Base-by-base conservation (phyloP, 2,113 vertebrate species). In the Boleophthalmus pectinirostris region DNA sequence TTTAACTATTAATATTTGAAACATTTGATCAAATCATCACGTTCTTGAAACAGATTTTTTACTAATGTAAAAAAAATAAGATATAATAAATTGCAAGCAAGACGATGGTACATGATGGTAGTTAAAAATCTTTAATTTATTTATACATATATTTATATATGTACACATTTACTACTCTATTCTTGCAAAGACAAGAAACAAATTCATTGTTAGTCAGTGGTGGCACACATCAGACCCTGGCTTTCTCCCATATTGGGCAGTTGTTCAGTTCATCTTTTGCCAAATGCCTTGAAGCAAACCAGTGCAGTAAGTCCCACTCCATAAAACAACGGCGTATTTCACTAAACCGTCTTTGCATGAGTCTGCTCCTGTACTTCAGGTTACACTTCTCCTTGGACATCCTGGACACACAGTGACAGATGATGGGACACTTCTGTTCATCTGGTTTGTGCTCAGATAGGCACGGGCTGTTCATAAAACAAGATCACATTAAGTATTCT, bases 91-190 rank as follows among this genome's bases (percentile, higher is more conserved):
- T n/a, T n/a, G n/a, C n/a, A 9, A 53, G 49, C 49, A 53, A 54
- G 20, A n/a, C 5, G 5, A 51, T 45, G 43, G 7, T 8, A 16
- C 29, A 18, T 43, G 33, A 38, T 8, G 72, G 75, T 93, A 93
- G 89, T 93, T 93, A 94, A 94, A 94, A 94, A 92, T 92, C 91
- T 90, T 94, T 93, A 91, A 93, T 93, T 91, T 93, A 91, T 94
- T 92, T 92, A 92, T 92, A 94, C 90, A 93, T 92, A 86, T 93
- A 93, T 94, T 93, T 94, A 94, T 93, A 93, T 93, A 92, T 93
- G 89, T 93, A 94, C 91, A 93, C 88, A 90, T 88, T 88, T 79
- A 88, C 87, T 91, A 79, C 86, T 68, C 82, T 87, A 89, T 78
- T 87, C 83, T 85, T 89, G 89, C 72, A 88, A 89, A 83, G 78